Base-by-base conservation (phyloP, 1,140 invertebrate species). In the Saccostrea echinata region DNA sequence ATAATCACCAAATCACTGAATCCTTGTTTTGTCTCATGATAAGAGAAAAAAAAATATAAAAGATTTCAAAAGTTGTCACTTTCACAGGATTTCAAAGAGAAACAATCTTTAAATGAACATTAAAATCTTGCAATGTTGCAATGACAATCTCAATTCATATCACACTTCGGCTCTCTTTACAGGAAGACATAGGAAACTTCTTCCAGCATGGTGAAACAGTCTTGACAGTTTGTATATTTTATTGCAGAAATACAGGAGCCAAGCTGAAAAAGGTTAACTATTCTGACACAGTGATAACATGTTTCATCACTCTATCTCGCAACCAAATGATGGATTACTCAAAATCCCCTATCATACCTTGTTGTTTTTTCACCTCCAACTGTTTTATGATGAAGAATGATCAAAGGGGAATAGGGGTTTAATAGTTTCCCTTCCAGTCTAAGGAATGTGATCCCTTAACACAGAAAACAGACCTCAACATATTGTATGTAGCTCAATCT, bases 341-440 rank as follows among this genome's bases (percentile, higher is more conserved):
- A 76, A 76, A 76, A 76, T 27, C 33, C 43, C 43, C 11, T 76
- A 76, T 27, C 68, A 76, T 76, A 76, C 68, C 68, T 30, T 76
- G 68, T 76, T 76, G 27, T 76, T 76, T 76, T 64, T 76, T 76
- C 68, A 27, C 68, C 68, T 76, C 68, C 68, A 76, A 76, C 68
- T 76, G 68, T 76, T 76, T 76, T 76, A 76, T 76, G 68, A 76
- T 76, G 68, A 76, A 30, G 68, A 76, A 76, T 76, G 68, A 76
- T 76, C 68, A 76, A 76, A 76, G 68, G 27, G 27, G 27, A 33
- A 27, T 6, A 76, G 68, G 68, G 68, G 27, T 76, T 30, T 76
- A 76, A 76, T 76, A 76, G 68, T 33, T 76, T 76, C 68, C 68
- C 68, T 76, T 33, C 68, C 30, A 76, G 27, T 27, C 68, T 12